Evolutionary conservation across 1,140 invertebrate species (phyloP).

Genomic region (Drosophila lini): DNA sequence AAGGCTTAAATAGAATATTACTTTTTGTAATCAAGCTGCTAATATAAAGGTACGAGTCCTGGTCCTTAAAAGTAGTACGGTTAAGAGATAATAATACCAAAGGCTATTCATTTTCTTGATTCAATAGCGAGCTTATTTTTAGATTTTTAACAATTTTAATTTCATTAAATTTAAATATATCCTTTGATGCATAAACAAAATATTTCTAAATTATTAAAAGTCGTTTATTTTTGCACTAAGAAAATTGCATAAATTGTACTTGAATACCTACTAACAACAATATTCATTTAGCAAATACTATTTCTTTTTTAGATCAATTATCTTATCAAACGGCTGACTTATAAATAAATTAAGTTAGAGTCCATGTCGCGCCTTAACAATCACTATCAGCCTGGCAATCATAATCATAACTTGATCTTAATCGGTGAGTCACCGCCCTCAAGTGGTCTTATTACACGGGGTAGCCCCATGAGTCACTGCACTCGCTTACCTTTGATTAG

Average conservation of each 20-base stretch:
- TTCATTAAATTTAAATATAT: no score
- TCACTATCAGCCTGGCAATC: conserved; percentile 4
- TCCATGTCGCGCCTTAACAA: neutral
- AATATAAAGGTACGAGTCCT: no score
- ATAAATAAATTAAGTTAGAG: conserved; percentile 9
- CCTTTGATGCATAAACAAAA: neutral
- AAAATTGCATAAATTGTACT: neutral
- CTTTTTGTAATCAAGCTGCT: neutral
- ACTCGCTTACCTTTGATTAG: conserved; percentile 65
- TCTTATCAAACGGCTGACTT: neutral
- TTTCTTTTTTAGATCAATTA: conserved; percentile 1
- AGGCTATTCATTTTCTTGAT: no score
- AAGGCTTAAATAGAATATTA: neutral
- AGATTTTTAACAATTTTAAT: no score
- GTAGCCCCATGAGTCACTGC: conserved; percentile 43
- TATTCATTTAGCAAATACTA: neutral
- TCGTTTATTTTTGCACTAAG: neutral
- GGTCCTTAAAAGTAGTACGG: no score
- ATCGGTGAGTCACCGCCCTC: conserved; percentile 34
- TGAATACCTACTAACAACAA: neutral
- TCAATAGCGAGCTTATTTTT: no score
- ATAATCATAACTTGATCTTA: conserved; percentile 4
- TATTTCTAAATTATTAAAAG: neutral
- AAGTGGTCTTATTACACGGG: conserved; percentile 12
- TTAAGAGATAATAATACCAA: no score